Conservation (phyloP, 2,113 vertebrate species). For the Mixornis gularis region DNA sequence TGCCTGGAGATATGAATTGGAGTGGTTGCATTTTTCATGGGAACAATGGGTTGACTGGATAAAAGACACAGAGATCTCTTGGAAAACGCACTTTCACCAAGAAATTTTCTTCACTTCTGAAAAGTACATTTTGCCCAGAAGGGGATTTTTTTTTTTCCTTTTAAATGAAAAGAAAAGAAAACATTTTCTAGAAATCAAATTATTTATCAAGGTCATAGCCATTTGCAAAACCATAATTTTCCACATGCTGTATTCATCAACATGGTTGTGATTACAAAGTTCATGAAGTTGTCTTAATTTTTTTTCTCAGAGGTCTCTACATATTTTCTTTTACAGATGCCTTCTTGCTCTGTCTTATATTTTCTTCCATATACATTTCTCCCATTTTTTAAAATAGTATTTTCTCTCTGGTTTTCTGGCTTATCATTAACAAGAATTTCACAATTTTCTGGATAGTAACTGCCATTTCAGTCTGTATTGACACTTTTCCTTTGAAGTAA, state of each 20-base stretch:
- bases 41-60: not conserved
- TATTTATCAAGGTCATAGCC: not conserved
- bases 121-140: not conserved
- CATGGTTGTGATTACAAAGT: not conserved
- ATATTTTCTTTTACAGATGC: not conserved
- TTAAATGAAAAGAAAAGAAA: not conserved
- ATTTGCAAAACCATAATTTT: not conserved
- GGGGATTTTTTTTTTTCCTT: not conserved
- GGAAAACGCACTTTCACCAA: not conserved
- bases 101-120: not conserved
- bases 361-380: not conserved
- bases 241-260: not conserved
- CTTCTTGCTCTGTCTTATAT: not conserved
- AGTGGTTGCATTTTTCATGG: not conserved
- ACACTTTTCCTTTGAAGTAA: not conserved
- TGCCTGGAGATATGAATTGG: not conserved
- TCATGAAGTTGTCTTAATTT: not conserved
- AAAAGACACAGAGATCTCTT: not conserved
- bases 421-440: not conserved
- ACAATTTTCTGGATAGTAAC: not conserved
- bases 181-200: not conserved
- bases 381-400: not conserved
- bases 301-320: not conserved
- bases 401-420: not conserved
- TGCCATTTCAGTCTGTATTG: not conserved